Base-by-base conservation (phyloP, 2,113 vertebrate species). In the Oreotrochilus melanogaster region DNA sequence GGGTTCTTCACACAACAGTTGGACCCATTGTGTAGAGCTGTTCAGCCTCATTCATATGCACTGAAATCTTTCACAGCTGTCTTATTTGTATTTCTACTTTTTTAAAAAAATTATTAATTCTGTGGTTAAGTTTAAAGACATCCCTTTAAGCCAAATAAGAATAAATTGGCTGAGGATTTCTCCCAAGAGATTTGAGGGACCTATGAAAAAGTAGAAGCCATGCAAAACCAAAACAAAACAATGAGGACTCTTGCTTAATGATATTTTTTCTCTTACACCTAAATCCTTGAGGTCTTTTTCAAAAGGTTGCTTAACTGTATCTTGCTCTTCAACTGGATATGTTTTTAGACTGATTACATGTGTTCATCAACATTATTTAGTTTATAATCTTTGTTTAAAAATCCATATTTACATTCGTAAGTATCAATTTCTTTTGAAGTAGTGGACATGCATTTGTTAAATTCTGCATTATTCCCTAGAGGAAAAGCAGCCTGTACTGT, bases 11-110 rank as follows among this genome's bases (percentile, higher is more conserved):
- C 61, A 54, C 66, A 86, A 33, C 78, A 91, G 67, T 85, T 85
- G 69, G 78, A 25, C 57, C 91, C 27, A 2, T 45, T 73, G 37
- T 73, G 45, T 91, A 79, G 70, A 91, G 73, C 73, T 88, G 57
- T 92, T 95, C 86, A 78, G 75, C 86, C 74, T 91, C 76, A 28
- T 92, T 96, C 78, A 30, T 78, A 31, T 95, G 95, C 91, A 94
- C 92, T 96, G 93, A 95, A 90, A 47, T 64, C 48, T 74, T 69
- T 94, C 62, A 91, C 62, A 89, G 60, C 84, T 67, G 24, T 56
- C 45, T 91, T 56, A 86, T 62, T 75, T 93, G 51, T 90, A 92
- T 43, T 88, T 89, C 19, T 42, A 69, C n/a, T 91, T 72, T 79
- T 45, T 18, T 47, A 48, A 2, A 33, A 54, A 73, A 22, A 92